These are phyloP conservation scores for Lepetodrilus schrolli DNA, from an alignment of 2,888 invertebrate genomes.

Conservation along the genomic window DNA sequence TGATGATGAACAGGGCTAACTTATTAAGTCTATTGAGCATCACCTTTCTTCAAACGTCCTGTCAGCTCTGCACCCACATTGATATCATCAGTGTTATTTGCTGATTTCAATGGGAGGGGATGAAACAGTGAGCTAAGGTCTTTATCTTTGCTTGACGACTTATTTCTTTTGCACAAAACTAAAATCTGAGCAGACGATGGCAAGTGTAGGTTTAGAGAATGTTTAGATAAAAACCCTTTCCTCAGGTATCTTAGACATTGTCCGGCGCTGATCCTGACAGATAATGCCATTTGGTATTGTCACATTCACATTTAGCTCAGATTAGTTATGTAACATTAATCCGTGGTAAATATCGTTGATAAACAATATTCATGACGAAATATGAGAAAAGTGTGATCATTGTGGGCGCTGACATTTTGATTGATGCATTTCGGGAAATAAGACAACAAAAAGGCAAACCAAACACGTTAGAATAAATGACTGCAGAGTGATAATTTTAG, in stretches of 20 bases:
- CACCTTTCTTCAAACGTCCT: constrained; percentile 84
- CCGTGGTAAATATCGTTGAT: not conserved
- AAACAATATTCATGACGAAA: not conserved
- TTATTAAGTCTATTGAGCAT: too few relatives aligned
- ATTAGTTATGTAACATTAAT: too few relatives aligned
- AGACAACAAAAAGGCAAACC: too few relatives aligned
- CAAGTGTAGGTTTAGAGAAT: too few relatives aligned
- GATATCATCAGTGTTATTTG: constrained; percentile 78
- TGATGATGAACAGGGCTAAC: too few relatives aligned
- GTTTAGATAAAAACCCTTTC: too few relatives aligned
- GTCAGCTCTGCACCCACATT: constrained; percentile 91
- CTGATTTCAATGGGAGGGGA: constrained; percentile 52
- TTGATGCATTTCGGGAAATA: too few relatives aligned
- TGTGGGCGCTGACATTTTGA: too few relatives aligned
- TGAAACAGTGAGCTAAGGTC: constrained; percentile 55
- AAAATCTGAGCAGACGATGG: not conserved
- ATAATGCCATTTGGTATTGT: constrained; percentile 10
- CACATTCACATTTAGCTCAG: too few relatives aligned
- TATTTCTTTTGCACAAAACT: not conserved
- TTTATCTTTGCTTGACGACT: constrained; percentile 11
- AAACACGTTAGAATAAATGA: too few relatives aligned
- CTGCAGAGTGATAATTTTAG: not conserved
- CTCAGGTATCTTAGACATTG: not conserved
- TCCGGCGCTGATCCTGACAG: not conserved
- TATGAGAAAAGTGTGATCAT: not conserved